Base-by-base conservation (phyloP, 2,113 vertebrate species). In the Propithecus coquereli region DNA sequence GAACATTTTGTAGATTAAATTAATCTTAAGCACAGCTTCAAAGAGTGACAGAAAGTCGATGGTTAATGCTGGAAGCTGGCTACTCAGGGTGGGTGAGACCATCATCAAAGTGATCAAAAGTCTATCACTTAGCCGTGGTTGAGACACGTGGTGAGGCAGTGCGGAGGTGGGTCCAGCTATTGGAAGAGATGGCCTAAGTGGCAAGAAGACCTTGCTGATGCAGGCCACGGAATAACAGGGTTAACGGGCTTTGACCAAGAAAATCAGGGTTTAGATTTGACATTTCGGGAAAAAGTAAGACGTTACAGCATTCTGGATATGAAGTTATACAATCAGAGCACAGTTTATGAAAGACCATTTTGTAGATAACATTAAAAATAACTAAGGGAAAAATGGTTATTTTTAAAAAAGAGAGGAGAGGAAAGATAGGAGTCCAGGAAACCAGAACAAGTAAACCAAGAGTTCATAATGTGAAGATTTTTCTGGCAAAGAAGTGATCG, bases 181-280 rank as follows among this genome's bases (percentile, higher is more conserved):
- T 5, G 1, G 25, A 7, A 14, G 25, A 40, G 54, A 22, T 4
- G 37, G 34, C 2, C 0, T 11, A 3, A 5, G 54, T 16, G n/a
- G 40, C 32, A 34, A 73, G 27, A 61, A 82, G 43, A 47, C 4
- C 57, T 37, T 85, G 16, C 9, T 27, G 11, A 14, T 1, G 25
- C 0, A 4, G 82, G 76, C 52, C 52, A 5, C 68, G 52, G 79
- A 66, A 8, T 16, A 7, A 2, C 3, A 10, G 27, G 9, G 11
- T 12, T 11, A 16, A 45, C 1, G 20, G 70, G 59, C 20, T 18
- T 22, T 12, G 57, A 32, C 14, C 57, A 45, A 88, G 90, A 54
- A 85, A 92, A 54, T 54, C 3, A 30, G 8, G 11, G 8, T 45
- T 57, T 47, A 57, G 40, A 45, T 40, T 23, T 59, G 74, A 92